Base-by-base conservation (phyloP, 2,888 invertebrate species). In the Hirtodrosophila trivittata region DNA sequence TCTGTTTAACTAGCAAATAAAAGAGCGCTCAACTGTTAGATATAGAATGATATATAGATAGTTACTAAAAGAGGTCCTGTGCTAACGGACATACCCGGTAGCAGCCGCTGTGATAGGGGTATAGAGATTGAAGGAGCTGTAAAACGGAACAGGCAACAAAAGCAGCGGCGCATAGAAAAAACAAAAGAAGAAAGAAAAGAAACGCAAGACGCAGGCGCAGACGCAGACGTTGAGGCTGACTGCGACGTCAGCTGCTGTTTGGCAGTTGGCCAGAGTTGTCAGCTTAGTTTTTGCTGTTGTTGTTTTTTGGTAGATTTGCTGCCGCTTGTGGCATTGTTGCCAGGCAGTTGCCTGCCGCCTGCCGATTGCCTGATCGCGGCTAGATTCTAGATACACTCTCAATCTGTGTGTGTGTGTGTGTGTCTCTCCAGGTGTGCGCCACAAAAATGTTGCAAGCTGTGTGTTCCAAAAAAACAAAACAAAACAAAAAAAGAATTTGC, bases 391-490 rank as follows among this genome's bases (percentile, higher is more conserved):
- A 74, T 74, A 59, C 63, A 58, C 46, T 54, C 33, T n/a, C n/a
- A n/a, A n/a, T n/a, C 9, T 21, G 18, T 21, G 18, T 21, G 28
- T 49, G 13, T 38, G 32, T 45, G 32, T 69, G 38, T 66, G 21
- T 56, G 41, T 70, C 66, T 57, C 71, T 76, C 83, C 80, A 83
- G 82, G 77, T 78, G 77, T 82, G 77, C 77, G 55, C 52, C 46
- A 30, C 66, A 77, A 68, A 73, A 58, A 62, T 73, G 73, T 74
- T 66, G 73, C 73, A 73, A 74, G 74, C 73, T 74, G 75, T 74
- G 71, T 71, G 73, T 74, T 66, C 75, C 75, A 59, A 42, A 37
- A n/a, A n/a, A n/a, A n/a, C n/a, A n/a, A n/a, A n/a, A n/a, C n/a
- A n/a, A n/a, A n/a, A n/a, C n/a, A n/a, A n/a, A n/a, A n/a, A n/a